Conservation (phyloP, 2,888 invertebrate genomes). For the Andricus quercusramuli region DNA sequence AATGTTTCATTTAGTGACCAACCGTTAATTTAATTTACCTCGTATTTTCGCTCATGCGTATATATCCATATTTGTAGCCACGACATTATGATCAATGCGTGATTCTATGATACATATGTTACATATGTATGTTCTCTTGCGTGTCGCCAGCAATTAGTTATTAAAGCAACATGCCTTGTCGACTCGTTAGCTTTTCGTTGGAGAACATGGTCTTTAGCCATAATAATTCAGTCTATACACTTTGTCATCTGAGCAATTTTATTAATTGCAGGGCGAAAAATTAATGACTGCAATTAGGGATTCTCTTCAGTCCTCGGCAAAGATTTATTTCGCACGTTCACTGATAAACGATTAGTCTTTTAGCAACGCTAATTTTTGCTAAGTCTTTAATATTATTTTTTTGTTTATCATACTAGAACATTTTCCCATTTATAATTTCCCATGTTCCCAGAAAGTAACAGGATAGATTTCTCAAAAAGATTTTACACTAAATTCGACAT, state of each 20-base stretch:
- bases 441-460: no score
- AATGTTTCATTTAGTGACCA: conserved; percentile 4
- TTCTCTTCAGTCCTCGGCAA: neutral
- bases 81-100: conserved; percentile 36
- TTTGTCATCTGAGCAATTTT: neutral
- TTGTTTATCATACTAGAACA: no score
- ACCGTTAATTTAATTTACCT: conserved; percentile 25
- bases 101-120: conserved; percentile 8
- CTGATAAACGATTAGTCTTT: neutral
- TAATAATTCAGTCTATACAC: neutral
- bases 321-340: neutral
- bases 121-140: conserved; percentile 21
- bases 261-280: neutral
- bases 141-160: conserved; percentile 31
- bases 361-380: no score
- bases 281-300: neutral
- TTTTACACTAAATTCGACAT: no score
- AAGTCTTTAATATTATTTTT: no score
- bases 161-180: conserved; percentile 14
- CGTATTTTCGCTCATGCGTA: conserved; percentile 5
- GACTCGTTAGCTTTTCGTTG: conserved; percentile 10
- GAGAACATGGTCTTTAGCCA: neutral
- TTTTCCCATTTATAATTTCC: no score
- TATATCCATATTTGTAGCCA: conserved; percentile 17
- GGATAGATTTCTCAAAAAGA: no score